phyloP scores from a whole-genome alignment of 2,113 vertebrate species.

The Puntigrus tetrazona region DNA sequence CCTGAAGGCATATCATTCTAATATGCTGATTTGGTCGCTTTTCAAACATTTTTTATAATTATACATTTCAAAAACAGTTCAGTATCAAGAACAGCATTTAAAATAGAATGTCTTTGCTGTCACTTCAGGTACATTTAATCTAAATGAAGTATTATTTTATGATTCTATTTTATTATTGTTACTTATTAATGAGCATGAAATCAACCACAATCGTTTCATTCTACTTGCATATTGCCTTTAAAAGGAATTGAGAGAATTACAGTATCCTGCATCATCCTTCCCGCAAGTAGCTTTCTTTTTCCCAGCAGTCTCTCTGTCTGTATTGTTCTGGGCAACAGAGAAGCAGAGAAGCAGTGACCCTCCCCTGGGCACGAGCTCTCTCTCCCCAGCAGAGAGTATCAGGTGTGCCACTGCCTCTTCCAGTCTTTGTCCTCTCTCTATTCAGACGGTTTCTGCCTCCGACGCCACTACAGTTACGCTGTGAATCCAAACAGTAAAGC shows the following conservation, averaged over 20 bases:
- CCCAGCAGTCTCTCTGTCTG: neutral
- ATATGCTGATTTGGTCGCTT: too few relatives aligned
- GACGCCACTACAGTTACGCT: neutral
- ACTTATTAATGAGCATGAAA: neutral
- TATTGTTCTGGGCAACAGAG: neutral
- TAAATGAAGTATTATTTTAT: too few relatives aligned
- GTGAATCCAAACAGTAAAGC: constrained; percentile 41
- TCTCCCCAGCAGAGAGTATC: constrained; percentile 42
- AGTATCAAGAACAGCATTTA: too few relatives aligned
- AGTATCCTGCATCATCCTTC: neutral
- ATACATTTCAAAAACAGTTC: too few relatives aligned
- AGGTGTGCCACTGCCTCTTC: constrained; percentile 48
- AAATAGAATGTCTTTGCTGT: too few relatives aligned
- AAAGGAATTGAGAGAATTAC: neutral
- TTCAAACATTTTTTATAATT: too few relatives aligned
- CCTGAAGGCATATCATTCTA: too few relatives aligned
- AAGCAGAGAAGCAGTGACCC: constrained; percentile 36
- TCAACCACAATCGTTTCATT: neutral
- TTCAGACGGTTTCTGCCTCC: neutral
- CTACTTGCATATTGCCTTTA: neutral
- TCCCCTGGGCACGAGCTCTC: constrained; percentile 31
- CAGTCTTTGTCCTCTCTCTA: constrained; percentile 41
- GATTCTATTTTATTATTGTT: too few relatives aligned
- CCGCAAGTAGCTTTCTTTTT: neutral
- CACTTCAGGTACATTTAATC: too few relatives aligned